These are phyloP conservation scores for Piezodorus guildinii DNA, from an alignment of 1,140 invertebrate species.

Conservation along the genomic window DNA sequence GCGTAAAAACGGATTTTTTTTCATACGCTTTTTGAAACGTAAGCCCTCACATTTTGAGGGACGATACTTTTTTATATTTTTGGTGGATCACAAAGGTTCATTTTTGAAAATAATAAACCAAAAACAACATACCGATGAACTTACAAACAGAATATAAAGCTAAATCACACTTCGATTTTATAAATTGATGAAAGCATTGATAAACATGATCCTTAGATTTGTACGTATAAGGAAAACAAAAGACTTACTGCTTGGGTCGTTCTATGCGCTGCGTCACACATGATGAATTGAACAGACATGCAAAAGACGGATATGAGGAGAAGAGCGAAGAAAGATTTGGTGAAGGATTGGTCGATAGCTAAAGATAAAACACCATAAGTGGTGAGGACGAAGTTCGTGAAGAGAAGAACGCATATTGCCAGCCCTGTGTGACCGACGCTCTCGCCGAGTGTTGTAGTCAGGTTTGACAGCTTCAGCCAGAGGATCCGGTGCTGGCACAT, in stretches of 20 bases:
- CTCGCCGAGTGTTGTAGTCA: not conserved
- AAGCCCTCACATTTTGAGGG: too few relatives aligned
- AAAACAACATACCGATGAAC: too few relatives aligned
- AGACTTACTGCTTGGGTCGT: not conserved
- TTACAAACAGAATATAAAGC: too few relatives aligned
- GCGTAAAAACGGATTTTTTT: too few relatives aligned
- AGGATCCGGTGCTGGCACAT: not conserved
- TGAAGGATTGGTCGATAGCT: not conserved
- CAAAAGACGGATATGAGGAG: not conserved
- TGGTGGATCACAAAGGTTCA: too few relatives aligned
- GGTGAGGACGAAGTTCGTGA: not conserved
- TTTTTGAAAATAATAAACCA: too few relatives aligned
- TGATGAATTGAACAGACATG: not conserved
- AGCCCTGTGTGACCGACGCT: not conserved
- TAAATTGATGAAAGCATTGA: too few relatives aligned
- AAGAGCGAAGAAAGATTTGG: not conserved
- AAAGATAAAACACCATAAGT: not conserved
- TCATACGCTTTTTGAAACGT: too few relatives aligned
- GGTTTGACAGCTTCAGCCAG: not conserved
- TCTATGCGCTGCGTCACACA: not conserved
- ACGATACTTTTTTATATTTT: too few relatives aligned
- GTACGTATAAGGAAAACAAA: too few relatives aligned
- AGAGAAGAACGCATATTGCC: not conserved
- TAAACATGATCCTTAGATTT: too few relatives aligned
- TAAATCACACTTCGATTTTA: too few relatives aligned